A percentile compares a stretch with the other conserved stretches of the same genome.
Evolutionary conservation across 2,113 vertebrate species (phyloP).

Genomic region (human (Homo sapiens)): DNA sequence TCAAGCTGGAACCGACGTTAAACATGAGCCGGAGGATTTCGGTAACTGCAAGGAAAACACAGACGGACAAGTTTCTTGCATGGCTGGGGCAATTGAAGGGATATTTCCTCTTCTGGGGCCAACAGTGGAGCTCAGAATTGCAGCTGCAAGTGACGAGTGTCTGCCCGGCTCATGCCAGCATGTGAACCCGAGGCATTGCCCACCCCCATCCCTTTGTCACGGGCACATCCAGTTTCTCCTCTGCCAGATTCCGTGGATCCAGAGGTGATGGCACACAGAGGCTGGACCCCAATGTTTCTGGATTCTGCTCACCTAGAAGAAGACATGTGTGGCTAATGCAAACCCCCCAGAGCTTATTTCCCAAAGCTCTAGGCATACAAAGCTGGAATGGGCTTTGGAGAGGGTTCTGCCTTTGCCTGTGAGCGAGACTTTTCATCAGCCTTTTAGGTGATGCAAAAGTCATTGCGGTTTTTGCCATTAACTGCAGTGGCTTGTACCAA

Average conservation of each 20-base stretch:
- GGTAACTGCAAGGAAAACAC: constrained; percentile 70
- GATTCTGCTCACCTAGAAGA: not conserved
- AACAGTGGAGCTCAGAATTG: not conserved
- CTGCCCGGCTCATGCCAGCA: fast-evolving
- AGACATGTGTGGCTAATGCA: fast-evolving
- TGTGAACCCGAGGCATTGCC: fast-evolving
- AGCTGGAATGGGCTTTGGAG: not conserved
- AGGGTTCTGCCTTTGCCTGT: fast-evolving
- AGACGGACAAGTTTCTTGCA: constrained; percentile 57
- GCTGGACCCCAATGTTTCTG: not conserved
- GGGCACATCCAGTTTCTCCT: fast-evolving
- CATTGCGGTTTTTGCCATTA: too few relatives aligned
- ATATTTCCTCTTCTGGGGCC: constrained; percentile 30
- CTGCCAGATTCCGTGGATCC: not conserved
- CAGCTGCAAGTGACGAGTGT: not conserved
- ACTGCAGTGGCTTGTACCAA: too few relatives aligned
- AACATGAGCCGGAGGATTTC: constrained; percentile 70
- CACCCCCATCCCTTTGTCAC: not conserved
- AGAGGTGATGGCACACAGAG: fast-evolving
- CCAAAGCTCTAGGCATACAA: fast-evolving
- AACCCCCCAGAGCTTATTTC: not conserved
- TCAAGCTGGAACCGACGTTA: constrained; percentile 13
- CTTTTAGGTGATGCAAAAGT: not conserved
- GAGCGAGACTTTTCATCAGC: not conserved
- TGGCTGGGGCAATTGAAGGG: not conserved